Base-by-base conservation (phyloP, 1,140 invertebrate genomes). In the Calliphora vicina region DNA sequence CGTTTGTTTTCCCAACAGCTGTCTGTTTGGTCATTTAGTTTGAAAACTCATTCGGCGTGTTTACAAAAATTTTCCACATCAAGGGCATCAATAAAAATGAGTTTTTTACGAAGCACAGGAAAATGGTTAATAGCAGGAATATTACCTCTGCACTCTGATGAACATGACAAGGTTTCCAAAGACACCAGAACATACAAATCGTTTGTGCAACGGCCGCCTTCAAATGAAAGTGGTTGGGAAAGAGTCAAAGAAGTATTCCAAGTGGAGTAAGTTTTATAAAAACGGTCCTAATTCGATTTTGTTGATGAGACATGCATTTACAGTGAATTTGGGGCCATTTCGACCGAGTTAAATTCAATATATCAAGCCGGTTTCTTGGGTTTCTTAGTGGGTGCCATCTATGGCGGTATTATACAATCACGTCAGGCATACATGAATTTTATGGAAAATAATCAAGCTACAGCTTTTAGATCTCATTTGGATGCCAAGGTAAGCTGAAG, bases 381-480 rank as follows among this genome's bases (percentile, higher is more conserved):
- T 74, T 84, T 91, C 5, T 91, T 95, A 67, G 57, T 93, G 67
- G 95, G 95, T 71, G 92, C 88, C 1, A 84, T 93, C 25, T 91
- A 94, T 84, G 95, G 95, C 45, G 95, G 94, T 74, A 87, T 94
- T 84, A 85, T 91, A 15, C 87, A 91, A 85, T 93, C 93, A n/a
- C 91, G 91, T 85, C 85, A 86, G 2, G 92, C 94, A 23, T 94
- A 94, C 84, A 71, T 93, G n/a, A 91, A 93, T 81, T 96, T 96
- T 85, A 94, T 95, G 84, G 92, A 93, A 87, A 94, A 92, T 78
- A 96, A 96, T 91, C 92, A 95, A 91, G 95, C 94, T 10, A 93
- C 94, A 35, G 91, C 91, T 10, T 96, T 95, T 89, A 89, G 90
- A 72, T 93, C 92, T 82, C 94, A 95, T 74, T 88, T 93, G 12